Evolutionary conservation across 2,888 invertebrate species (phyloP).

Genomic region (Toxonevra muliebris): DNA sequence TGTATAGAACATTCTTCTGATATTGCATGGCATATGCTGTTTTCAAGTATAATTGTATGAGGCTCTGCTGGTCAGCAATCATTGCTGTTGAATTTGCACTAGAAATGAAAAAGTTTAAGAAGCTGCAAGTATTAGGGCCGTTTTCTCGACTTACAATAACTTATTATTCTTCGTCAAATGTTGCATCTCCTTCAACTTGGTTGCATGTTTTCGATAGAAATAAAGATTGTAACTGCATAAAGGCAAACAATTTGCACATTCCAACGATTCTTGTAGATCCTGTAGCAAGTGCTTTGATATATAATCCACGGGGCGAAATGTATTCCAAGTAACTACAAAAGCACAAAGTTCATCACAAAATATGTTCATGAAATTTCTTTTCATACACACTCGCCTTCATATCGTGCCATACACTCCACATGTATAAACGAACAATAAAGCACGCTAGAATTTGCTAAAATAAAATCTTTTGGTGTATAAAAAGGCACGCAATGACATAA

Average conservation of each 20-base stretch:
- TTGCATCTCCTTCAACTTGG: conserved; percentile 23
- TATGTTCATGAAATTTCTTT: background rate
- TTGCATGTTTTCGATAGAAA: conserved; percentile 40
- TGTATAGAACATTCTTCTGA: conserved; percentile 46
- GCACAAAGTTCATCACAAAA: conserved; percentile 25
- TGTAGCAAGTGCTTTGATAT: conserved; percentile 28
- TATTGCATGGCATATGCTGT: conserved; percentile 42
- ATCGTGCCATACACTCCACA: conserved; percentile 48
- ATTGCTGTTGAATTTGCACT: background rate
- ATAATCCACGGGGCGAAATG: conserved; percentile 27
- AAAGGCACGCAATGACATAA: conserved; percentile 54
- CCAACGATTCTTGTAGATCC: conserved; percentile 37
- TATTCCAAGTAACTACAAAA: conserved; percentile 42
- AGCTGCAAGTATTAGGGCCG: background rate
- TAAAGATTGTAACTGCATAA: conserved; percentile 49
- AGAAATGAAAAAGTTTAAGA: background rate
- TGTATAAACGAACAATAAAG: conserved; percentile 49
- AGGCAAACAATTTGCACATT: conserved; percentile 50
- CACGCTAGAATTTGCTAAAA: conserved; percentile 16
- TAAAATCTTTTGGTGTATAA: conserved; percentile 39
- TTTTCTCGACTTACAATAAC: conserved; percentile 40
- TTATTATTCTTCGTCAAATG: conserved; percentile 7
- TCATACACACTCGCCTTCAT: conserved; percentile 44
- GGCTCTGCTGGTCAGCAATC: conserved; percentile 27
- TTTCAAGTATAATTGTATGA: conserved; percentile 46